These are phyloP conservation scores for Drosophila anomelani DNA, from an alignment of 2,888 invertebrate genomes.

Conservation along the genomic window DNA sequence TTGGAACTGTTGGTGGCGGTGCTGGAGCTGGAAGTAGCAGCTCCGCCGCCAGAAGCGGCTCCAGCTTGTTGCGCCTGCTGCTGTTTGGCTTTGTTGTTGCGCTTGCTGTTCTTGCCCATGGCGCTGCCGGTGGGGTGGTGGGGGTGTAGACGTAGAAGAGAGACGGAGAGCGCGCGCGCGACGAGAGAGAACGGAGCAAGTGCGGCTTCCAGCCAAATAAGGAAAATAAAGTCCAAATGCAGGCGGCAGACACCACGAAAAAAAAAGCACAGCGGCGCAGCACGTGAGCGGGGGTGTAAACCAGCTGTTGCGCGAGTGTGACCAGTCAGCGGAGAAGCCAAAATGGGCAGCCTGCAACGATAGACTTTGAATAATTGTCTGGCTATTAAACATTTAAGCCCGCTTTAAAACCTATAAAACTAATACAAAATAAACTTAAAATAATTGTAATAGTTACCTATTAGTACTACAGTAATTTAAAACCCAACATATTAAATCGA, in stretches of 20 bases:
- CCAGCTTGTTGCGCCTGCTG: conserved; percentile 30
- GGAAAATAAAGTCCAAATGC: conserved; percentile 43
- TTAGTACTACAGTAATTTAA: no score
- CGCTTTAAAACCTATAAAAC: background rate
- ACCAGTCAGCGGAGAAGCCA: background rate
- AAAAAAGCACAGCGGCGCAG: conserved; percentile 3
- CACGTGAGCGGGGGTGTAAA: conserved; percentile 3
- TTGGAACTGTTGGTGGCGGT: background rate
- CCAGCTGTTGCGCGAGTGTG: conserved; percentile 1
- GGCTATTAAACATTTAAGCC: no score
- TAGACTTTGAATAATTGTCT: background rate
- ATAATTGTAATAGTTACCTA: background rate
- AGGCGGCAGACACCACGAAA: conserved; percentile 5
- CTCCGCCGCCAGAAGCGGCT: conserved; percentile 1
- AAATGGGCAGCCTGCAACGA: background rate
- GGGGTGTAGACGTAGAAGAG: background rate
- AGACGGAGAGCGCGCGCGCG: conserved; percentile 10
- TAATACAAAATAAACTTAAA: background rate
- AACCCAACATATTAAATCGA: background rate
- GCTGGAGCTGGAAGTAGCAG: background rate
- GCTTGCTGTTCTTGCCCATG: conserved; percentile 66
- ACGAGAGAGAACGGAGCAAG: background rate
- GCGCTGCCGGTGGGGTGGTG: conserved; percentile 8
- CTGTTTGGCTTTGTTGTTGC: conserved; percentile 53
- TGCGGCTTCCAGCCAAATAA: conserved; percentile 66